Evolutionary conservation across 2,888 invertebrate genomes (phyloP).

Genomic region (Caenorhabditis plicata): DNA sequence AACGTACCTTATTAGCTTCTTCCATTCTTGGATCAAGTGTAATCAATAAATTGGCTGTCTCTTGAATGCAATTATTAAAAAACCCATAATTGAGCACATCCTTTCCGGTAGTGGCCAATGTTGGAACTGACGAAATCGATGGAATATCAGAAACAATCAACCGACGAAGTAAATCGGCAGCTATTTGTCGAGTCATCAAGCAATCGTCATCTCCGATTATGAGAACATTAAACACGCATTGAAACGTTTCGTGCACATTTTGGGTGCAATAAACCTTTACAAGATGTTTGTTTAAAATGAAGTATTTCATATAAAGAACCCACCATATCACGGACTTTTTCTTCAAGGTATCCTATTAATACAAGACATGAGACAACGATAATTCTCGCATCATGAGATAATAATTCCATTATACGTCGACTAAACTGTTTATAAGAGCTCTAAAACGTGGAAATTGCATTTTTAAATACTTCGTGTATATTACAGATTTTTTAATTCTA

Average conservation of each 20-base stretch:
- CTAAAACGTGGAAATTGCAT: slow-evolving; percentile 20
- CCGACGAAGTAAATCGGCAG: slow-evolving; percentile 67
- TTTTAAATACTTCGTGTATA: no score
- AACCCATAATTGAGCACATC: slow-evolving; percentile 51
- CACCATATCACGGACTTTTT: slow-evolving; percentile 51
- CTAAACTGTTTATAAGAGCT: slow-evolving; percentile 45
- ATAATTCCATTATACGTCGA: slow-evolving; percentile 44
- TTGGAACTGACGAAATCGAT: slow-evolving; percentile 33
- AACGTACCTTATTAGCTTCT: slow-evolving; percentile 44
- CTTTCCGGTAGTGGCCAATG: slow-evolving; percentile 50
- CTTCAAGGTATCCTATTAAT: slow-evolving; percentile 56
- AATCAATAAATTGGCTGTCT: slow-evolving; percentile 44
- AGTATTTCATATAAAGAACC: slow-evolving; percentile 1
- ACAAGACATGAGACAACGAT: slow-evolving; percentile 60
- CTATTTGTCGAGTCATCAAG: slow-evolving; percentile 66
- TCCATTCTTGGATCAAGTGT: slow-evolving; percentile 51
- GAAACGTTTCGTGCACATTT: slow-evolving; percentile 67
- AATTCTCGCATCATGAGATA: slow-evolving; percentile 49
- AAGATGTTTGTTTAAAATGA: neutral
- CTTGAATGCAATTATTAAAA: slow-evolving; percentile 51
- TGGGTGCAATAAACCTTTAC: slow-evolving; percentile 55
- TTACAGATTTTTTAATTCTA: slow-evolving; percentile 47
- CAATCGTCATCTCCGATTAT: slow-evolving; percentile 62
- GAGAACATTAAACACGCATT: slow-evolving; percentile 68
- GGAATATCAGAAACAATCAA: slow-evolving; percentile 59